phyloP scores from a whole-genome alignment of 1,140 invertebrate species.

The Drosophila kepulauana region DNA sequence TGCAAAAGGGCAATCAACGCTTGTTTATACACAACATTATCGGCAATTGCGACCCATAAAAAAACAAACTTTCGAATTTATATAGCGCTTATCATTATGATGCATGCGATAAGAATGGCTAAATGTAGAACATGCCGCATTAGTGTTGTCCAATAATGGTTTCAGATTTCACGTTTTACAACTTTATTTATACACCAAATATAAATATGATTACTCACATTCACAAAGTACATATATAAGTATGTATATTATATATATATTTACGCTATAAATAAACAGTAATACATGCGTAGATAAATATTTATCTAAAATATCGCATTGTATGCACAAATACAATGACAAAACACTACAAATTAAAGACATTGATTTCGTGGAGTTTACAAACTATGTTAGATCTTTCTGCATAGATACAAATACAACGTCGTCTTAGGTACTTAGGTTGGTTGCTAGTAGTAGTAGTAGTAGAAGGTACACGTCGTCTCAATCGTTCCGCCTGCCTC shows the following conservation, averaged over 20 bases:
- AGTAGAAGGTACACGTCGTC: conserved; percentile 49
- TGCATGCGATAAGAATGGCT: conserved; percentile 17
- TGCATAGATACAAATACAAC: conserved; percentile 36
- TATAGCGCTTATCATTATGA: conserved; percentile 19
- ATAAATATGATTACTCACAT: conserved; percentile 62
- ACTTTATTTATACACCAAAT: conserved; percentile 75
- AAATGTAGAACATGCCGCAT: conserved; percentile 16
- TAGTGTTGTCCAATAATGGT: conserved; percentile 7
- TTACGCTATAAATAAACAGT: conserved; percentile 51
- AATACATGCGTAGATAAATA: conserved; percentile 57
- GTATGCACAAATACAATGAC: conserved; percentile 68
- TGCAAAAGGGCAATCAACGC: conserved; percentile 1
- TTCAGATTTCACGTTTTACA: conserved; percentile 54
- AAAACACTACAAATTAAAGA: conserved; percentile 53
- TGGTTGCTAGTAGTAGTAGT: conserved; percentile 53
- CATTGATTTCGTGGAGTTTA: conserved; percentile 65
- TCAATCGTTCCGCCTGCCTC: conserved; percentile 18
- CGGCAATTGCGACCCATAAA: conserved; percentile 13
- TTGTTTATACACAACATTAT: conserved; percentile 6
- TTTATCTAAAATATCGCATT: conserved; percentile 76
- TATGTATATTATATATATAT: conserved; percentile 38
- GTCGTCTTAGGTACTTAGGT: conserved; percentile 56
- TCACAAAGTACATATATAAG: conserved; percentile 32
- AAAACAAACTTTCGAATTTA: conserved; percentile 6
- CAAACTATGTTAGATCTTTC: conserved; percentile 45